phyloP scores from a whole-genome alignment of 1,140 invertebrate species.

The Uloborus diversus region DNA sequence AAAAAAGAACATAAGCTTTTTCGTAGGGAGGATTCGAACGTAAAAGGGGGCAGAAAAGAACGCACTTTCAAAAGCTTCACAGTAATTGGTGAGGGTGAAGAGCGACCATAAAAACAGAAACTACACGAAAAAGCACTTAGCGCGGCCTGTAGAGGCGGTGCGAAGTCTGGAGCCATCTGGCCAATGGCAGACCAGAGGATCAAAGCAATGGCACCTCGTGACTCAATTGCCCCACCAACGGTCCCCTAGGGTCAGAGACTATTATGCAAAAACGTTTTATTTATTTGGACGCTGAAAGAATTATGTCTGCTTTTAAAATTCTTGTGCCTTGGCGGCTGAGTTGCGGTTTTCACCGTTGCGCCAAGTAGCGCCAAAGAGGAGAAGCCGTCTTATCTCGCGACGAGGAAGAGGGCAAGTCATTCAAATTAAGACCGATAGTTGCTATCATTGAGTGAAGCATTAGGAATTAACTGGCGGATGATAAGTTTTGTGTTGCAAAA shows the following conservation, averaged over 20 bases:
- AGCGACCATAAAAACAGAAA: conserved; percentile 33
- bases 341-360: not conserved
- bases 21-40: not conserved
- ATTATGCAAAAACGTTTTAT: conserved; percentile 50
- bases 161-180: conserved; percentile 31
- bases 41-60: not conserved
- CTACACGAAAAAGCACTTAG: conserved; percentile 56
- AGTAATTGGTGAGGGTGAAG: conserved; percentile 42
- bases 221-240: conserved; percentile 24
- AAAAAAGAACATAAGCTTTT: no score
- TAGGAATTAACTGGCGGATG: conserved; percentile 18
- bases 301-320: conserved; percentile 56
- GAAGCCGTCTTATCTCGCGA: conserved; percentile 2
- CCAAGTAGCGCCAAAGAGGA: not conserved
- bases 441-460: conserved; percentile 11
- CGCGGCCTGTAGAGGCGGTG: conserved; percentile 29
- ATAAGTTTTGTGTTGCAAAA: conserved; percentile 35
- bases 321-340: conserved; percentile 34
- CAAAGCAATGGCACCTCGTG: conserved; percentile 33
- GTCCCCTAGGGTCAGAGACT: conserved; percentile 28
- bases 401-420: conserved; percentile 46
- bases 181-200: conserved; percentile 31
- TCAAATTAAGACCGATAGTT: conserved; percentile 38
- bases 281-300: conserved; percentile 40
- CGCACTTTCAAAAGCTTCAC: not conserved